Conservation (phyloP, 2,797 vertebrate genomes). For the Emys orbicularis region DNA sequence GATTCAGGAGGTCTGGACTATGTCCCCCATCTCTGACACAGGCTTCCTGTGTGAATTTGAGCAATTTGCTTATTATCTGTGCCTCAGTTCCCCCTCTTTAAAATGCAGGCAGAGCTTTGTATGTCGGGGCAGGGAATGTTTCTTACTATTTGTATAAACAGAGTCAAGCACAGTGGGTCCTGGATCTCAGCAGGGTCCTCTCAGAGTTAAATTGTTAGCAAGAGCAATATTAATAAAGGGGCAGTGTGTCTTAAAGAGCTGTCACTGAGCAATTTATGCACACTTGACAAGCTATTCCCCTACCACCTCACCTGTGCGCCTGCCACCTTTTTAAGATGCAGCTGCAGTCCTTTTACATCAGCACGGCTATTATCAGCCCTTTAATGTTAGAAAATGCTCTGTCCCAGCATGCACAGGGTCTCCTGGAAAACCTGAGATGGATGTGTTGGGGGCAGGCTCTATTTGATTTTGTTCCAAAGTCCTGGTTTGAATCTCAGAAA, state of each 20-base stretch:
- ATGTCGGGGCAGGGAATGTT: background rate
- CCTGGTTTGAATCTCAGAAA: background rate
- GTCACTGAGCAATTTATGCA: background rate
- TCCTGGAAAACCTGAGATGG: background rate
- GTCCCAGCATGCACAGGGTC: background rate
- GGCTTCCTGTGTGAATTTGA: background rate
- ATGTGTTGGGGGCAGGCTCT: background rate
- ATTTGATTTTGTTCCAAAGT: background rate
- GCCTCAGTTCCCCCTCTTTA: background rate
- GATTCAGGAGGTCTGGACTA: too few relatives aligned
- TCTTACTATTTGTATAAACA: background rate
- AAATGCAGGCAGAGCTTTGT: background rate
- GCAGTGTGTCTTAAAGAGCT: background rate
- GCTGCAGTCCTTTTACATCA: background rate
- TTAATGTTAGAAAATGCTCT: background rate
- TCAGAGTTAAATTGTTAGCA: background rate
- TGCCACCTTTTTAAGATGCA: background rate
- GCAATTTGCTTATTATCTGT: background rate
- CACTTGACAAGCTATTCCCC: background rate
- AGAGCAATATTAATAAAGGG: background rate
- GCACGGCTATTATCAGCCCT: background rate
- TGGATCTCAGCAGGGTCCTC: background rate
- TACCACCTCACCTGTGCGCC: background rate
- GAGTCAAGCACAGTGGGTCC: background rate
- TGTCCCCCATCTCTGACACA: background rate